Conservation (phyloP, 2,113 vertebrate genomes). For the Manacus vitellinus region DNA sequence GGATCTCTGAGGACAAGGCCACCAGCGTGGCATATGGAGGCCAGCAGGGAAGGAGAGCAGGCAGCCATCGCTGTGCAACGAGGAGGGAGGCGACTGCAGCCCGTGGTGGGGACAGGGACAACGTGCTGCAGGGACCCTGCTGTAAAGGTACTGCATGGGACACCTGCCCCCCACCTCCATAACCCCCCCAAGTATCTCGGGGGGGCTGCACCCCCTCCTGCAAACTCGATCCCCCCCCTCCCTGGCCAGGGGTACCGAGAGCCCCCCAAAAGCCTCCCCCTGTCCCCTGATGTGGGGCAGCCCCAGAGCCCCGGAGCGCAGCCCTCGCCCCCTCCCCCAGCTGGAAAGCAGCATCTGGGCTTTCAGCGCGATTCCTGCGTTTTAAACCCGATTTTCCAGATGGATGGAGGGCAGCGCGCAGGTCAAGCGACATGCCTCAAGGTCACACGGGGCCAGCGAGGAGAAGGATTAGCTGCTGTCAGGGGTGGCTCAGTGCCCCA, state of each 20-base stretch:
- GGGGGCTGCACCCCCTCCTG: neutral
- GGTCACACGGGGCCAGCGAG: neutral
- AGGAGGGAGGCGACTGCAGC: neutral
- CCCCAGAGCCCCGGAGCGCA: fast-evolving
- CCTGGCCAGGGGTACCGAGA: neutral
- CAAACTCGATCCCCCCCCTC: neutral
- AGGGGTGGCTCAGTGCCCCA: neutral
- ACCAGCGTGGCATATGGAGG: constrained; percentile 26
- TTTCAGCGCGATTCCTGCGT: neutral
- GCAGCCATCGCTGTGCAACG: neutral
- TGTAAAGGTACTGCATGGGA: neutral
- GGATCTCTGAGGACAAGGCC: constrained; percentile 47
- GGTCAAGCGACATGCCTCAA: constrained; percentile 52
- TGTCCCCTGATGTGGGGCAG: neutral
- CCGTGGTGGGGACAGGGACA: neutral
- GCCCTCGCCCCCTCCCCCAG: neutral
- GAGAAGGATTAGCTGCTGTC: neutral
- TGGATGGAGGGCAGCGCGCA: constrained; percentile 10
- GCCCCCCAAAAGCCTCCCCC: fast-evolving
- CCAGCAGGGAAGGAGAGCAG: constrained; percentile 17
- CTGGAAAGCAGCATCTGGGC: constrained; percentile 52
- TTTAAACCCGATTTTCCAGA: constrained; percentile 60
- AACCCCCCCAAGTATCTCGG: neutral
- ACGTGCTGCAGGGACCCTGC: fast-evolving
- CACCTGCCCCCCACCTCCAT: fast-evolving